phyloP scores from a whole-genome alignment of 2,113 vertebrate species.

The Prunella himalayana region DNA sequence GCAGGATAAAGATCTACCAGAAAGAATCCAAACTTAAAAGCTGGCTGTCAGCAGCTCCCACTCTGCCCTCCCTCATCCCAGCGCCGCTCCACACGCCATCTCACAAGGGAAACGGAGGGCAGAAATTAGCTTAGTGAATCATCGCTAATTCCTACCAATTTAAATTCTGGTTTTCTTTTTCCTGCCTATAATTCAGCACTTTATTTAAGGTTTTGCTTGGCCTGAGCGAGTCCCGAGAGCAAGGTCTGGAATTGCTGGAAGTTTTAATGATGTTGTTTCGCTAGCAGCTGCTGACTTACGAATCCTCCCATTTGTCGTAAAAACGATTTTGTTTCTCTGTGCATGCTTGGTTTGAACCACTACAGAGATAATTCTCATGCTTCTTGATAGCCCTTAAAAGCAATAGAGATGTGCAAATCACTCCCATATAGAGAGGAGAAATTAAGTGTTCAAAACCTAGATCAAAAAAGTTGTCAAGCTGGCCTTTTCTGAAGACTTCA shows the following conservation, averaged over 20 bases:
- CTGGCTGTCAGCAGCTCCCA: not conserved
- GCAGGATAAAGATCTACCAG: not conserved
- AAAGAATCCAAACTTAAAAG: not conserved
- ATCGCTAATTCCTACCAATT: constrained; percentile 8
- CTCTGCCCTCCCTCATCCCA: not conserved
- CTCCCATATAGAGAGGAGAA: not conserved
- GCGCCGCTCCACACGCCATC: fast-evolving
- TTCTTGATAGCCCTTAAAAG: not conserved
- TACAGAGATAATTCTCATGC: not conserved
- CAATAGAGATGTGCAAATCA: not conserved
- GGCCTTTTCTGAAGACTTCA: not conserved
- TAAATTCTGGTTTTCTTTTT: constrained; percentile 10
- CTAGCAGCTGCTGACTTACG: not conserved
- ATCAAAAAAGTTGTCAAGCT: constrained; percentile 16
- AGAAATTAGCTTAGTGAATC: constrained; percentile 48
- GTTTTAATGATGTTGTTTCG: not conserved
- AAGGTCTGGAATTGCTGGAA: not conserved
- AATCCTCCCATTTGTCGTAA: not conserved
- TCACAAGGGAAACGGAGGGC: not conserved
- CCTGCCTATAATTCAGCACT: constrained; percentile 16
- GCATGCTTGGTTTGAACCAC: not conserved
- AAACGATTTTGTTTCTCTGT: not conserved
- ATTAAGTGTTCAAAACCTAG: not conserved
- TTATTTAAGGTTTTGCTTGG: constrained; percentile 27
- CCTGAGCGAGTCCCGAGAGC: not conserved